Percentiles rank a stretch among this genome's conserved stretches.
phyloP scores from a whole-genome alignment of 2,113 vertebrate genomes.

The Shinisaurus crocodilurus region DNA sequence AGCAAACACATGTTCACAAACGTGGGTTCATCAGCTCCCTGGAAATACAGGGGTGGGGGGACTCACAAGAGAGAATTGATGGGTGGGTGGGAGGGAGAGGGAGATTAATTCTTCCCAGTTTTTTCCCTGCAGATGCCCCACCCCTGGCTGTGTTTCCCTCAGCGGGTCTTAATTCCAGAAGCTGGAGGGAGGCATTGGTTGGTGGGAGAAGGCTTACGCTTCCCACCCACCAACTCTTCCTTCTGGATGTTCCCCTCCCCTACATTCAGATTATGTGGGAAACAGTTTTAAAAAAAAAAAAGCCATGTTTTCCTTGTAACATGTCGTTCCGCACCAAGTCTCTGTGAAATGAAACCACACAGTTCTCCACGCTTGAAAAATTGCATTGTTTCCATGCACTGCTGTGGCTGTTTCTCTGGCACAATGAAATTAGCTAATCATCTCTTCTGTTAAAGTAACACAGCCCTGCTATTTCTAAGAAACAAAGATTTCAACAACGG shows the following conservation, averaged over 20 bases:
- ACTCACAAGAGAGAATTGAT: background rate
- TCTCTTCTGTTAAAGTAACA: slow-evolving; percentile 38
- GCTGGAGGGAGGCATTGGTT: background rate
- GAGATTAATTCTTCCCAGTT: background rate
- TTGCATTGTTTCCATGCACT: background rate
- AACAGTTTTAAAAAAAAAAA: background rate
- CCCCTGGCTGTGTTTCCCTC: background rate
- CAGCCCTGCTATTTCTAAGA: background rate
- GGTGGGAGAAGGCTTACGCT: background rate
- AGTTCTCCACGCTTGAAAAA: slow-evolving; percentile 41
- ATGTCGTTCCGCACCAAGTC: background rate
- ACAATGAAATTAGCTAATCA: slow-evolving; percentile 39
- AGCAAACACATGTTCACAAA: background rate
- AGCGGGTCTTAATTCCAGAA: background rate
- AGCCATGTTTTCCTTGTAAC: background rate
- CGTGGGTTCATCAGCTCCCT: background rate
- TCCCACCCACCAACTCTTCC: background rate
- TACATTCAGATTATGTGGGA: background rate
- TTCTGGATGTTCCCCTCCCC: background rate
- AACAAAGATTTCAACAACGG: background rate
- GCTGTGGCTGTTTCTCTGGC: background rate
- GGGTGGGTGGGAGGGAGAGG: background rate
- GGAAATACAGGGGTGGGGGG: background rate
- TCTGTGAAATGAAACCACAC: slow-evolving; percentile 1
- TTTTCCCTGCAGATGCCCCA: background rate